Base-by-base conservation (phyloP, 2,888 invertebrate species). In the Ametastegia equiseti region DNA sequence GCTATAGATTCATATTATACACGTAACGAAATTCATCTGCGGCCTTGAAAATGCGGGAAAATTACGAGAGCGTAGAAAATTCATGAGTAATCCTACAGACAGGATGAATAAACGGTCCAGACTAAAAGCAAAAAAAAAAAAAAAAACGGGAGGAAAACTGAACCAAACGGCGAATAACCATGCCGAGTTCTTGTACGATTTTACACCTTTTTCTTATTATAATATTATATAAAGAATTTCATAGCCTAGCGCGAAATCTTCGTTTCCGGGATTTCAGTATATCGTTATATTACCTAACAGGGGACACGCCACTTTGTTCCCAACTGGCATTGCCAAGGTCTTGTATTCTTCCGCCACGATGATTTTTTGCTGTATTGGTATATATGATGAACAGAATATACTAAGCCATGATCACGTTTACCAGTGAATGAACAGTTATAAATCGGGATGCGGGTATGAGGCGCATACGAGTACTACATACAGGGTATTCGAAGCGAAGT, bases 301-400 rank as follows among this genome's bases (percentile, higher is more conserved):
- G 63, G 39, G 79, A 81, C 71, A 80, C 81, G 79, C 45, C 45
- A 39, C 67, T 30, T 69, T 63, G 11, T 47, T 77, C 47, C 65
- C 1, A 33, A 33, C 78, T 60, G 60, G 63, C 82, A 83, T 71
- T 83, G 83, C 77, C 80, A 69, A 79, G 78, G 80, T 82, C 65
- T 63, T 63, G 15, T 50, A 27, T 47, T 30, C 27, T 30, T 47
- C n/a, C 45, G 1, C 36, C 36, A 19, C 11, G n/a, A n/a, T 23
- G 33, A 7, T 33, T 75, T 75, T 75, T 75, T 47, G 15, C 36
- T 27, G 7, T n/a, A 27, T n/a, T n/a, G 45, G 27, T 30, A 30
- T 47, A 3, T 23, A 23, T 54, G n/a, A n/a, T n/a, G 27, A 60
- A 9, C 54, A 23, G 23, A 2, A 54, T n/a, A n/a, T n/a, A n/a